phyloP scores from a whole-genome alignment of 2,797 vertebrate species.

The Gallinago stenura region DNA sequence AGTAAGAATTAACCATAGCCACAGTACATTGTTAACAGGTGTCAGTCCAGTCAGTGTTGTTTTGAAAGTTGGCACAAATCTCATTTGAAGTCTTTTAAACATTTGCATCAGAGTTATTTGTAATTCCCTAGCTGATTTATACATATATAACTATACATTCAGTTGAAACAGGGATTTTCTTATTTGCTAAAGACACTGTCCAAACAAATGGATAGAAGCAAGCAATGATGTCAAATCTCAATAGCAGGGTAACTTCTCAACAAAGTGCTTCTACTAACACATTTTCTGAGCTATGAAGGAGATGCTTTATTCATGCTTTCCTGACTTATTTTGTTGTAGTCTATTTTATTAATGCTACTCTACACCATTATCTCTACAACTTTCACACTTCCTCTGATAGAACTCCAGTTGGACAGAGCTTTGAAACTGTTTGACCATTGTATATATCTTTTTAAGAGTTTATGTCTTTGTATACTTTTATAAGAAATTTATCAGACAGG shows the following conservation, averaged over 20 bases:
- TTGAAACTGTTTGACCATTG: not conserved
- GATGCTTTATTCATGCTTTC: not conserved
- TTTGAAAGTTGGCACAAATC: not conserved
- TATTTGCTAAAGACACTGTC: not conserved
- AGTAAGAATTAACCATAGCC: not conserved
- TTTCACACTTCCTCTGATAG: not conserved
- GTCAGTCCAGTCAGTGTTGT: not conserved
- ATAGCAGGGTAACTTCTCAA: not conserved
- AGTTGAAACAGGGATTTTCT: not conserved
- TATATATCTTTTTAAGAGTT: not conserved
- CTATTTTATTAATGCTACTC: not conserved
- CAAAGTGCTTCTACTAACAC: not conserved
- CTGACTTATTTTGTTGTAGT: not conserved
- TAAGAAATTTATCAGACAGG: not conserved
- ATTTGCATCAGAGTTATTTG: not conserved
- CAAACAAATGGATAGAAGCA: not conserved
- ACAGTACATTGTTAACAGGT: not conserved
- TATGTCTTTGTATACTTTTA: not conserved
- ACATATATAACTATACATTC: not conserved
- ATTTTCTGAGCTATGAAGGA: not conserved
- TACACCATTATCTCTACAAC: not conserved
- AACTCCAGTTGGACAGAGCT: not conserved
- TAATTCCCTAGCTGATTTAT: not conserved
- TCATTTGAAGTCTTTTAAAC: not conserved
- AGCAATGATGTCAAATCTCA: not conserved